Conservation (phyloP, 2,113 vertebrate species). For the Thalassoma bifasciatum region DNA sequence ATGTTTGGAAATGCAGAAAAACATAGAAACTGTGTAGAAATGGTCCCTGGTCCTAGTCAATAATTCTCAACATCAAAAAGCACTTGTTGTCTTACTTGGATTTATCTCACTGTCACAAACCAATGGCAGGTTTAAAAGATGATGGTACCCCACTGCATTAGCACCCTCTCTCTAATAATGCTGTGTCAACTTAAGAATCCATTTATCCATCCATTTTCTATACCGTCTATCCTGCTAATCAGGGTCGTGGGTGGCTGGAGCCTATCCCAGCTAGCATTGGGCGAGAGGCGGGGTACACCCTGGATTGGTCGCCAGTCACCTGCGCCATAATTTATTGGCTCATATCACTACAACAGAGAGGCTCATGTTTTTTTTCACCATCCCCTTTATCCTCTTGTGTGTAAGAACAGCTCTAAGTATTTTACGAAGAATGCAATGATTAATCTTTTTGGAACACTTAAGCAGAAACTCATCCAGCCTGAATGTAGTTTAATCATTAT, state of each 20-base stretch:
- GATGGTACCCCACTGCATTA: background rate
- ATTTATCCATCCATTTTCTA: no score
- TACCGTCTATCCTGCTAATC: no score
- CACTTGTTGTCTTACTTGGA: background rate
- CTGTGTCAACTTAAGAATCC: constrained; percentile 10
- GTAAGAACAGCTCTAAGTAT: constrained; percentile 10
- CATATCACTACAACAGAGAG: constrained; percentile 12
- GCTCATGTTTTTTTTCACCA: constrained; percentile 6
- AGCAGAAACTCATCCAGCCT: constrained; percentile 37
- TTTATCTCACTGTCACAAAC: background rate
- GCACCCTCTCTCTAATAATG: background rate
- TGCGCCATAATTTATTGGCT: constrained; percentile 36
- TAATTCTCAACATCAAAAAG: no score
- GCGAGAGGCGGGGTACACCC: no score
- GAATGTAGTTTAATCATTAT: constrained; percentile 21
- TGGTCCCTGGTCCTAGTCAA: no score
- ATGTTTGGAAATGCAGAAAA: no score
- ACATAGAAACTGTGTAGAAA: no score
- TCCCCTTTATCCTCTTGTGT: constrained; percentile 22
- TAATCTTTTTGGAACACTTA: constrained; percentile 35
- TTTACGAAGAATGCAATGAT: constrained; percentile 38
- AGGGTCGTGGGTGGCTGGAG: no score
- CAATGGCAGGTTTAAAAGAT: constrained; percentile 23
- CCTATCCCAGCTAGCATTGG: no score
- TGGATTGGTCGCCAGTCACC: no score